Base-by-base conservation (phyloP, 2,888 invertebrate genomes). In the Eupsilia transversa region DNA sequence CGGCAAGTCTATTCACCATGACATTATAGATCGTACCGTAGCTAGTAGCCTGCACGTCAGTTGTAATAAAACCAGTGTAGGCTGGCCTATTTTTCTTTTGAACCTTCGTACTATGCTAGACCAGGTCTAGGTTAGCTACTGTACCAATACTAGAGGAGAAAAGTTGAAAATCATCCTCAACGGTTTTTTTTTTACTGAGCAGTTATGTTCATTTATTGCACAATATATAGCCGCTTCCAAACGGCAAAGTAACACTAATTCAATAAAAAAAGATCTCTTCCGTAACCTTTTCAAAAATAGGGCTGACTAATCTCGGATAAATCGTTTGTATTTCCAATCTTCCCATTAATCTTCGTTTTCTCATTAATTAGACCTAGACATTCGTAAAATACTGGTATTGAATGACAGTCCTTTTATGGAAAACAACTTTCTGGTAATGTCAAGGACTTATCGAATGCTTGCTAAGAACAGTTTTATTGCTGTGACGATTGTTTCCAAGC, bases 341-440 rank as follows among this genome's bases (percentile, higher is more conserved):
- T 54, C n/a, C n/a, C n/a, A 65, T 76, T 54, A 20, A 82, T 64
- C 46, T 64, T 49, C 43, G 23, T 76, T 23, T 35, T 33, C 20
- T 33, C 41, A 77, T 65, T 69, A 77, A 82, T 70, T 52, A 65
- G 33, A 46, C 59, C 27, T 61, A 52, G 49, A 7, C 54, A 60
- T 33, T 60, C 38, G 23, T 68, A 46, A 52, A 41, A 57, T 43
- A 59, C 56, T 52, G 43, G 61, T 72, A 67, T 64, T 70, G 17
- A 70, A 74, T 79, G 38, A 56, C 12, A 56, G 69, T 64, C 73
- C 80, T 70, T 84, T 80, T 67, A 74, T 64, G 74, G 70, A 70
- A 49, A 84, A 74, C 81, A 67, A 74, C 74, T 80, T 73, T 83
- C 69, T 74, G 84, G 63, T 81, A 81, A 80, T 84, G 80, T 84